Conservation (phyloP, 2,888 invertebrate species). For the Melanostoma scalare region DNA sequence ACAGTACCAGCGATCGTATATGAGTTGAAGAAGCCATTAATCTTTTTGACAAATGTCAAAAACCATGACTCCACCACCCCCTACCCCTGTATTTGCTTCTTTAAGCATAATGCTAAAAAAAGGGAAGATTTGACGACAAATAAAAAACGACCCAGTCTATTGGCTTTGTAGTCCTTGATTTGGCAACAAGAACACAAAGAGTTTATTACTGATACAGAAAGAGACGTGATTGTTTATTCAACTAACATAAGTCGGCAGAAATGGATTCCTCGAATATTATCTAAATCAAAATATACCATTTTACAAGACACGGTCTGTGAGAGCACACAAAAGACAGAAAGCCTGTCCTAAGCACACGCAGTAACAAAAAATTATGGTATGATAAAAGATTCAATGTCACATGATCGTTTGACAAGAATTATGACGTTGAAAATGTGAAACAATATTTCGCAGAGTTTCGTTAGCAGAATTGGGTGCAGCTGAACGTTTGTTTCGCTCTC, state of each 20-base stretch:
- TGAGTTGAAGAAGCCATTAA: slow-evolving; percentile 63
- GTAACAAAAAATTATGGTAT: slow-evolving; percentile 33
- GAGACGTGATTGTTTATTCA: slow-evolving; percentile 72
- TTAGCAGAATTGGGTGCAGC: slow-evolving; percentile 47
- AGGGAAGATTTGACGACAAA: slow-evolving; percentile 12
- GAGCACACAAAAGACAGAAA: no score
- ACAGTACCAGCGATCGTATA: slow-evolving; percentile 20
- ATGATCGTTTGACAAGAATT: slow-evolving; percentile 65
- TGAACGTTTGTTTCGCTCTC: slow-evolving; percentile 19
- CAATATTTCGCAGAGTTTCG: slow-evolving; percentile 46
- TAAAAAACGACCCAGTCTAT: slow-evolving; percentile 45
- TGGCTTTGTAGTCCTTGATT: slow-evolving; percentile 28
- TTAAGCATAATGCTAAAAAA: not conserved
- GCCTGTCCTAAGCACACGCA: slow-evolving; percentile 9
- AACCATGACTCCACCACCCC: slow-evolving; percentile 34
- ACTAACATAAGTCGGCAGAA: slow-evolving; percentile 55
- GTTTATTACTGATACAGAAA: slow-evolving; percentile 65
- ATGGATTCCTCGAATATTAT: slow-evolving; percentile 33
- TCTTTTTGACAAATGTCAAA: slow-evolving; percentile 72
- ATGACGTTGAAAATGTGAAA: slow-evolving; percentile 56
- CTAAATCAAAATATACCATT: slow-evolving; percentile 3
- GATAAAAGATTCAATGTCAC: slow-evolving; percentile 68
- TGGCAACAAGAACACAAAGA: slow-evolving; percentile 47
- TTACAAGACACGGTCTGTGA: slow-evolving; percentile 3
- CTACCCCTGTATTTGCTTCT: slow-evolving; percentile 4